Base-by-base conservation (phyloP, 2,888 invertebrate genomes). In the Zygothrica quintamaculata region DNA sequence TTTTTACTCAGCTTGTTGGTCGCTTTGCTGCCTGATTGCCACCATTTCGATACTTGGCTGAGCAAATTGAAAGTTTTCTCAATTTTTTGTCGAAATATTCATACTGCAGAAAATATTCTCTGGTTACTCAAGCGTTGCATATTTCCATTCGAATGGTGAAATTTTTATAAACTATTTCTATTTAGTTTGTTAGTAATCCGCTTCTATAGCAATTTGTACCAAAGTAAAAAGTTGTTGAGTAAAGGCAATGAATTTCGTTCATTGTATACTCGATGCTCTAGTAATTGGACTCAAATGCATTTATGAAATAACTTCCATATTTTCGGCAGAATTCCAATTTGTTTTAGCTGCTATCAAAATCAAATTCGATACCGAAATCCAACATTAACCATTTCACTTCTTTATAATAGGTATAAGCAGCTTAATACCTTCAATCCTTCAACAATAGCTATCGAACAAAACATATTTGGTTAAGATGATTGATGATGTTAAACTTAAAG, bases 51-150 rank as follows among this genome's bases (percentile, higher is more conserved):
- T 71, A 73, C 73, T 73, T 73, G 66, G 59, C 66, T 52, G 56
- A 52, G 65, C 64, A 74, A 84, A 77, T 75, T 75, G 77, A 84
- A 84, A 82, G 70, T 78, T 81, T 78, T 58, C 53, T 51, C 62
- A 66, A 60, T 74, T 77, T 76, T 59, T 57, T 47, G 33, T 39
- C 7, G 13, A 15, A 47, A 55, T 39, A 39, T 61, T 25, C 9
- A 46, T 42, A 18, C 59, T 37, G 56, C 48, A 43, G 53, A n/a
- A n/a, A n/a, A n/a, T n/a, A 31, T 65, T 65, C 34, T 60, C 61
- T 55, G 74, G 66, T 53, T 46, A 76, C 33, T 68, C 48, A 46
- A 43, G 50, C 72, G 50, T 53, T 46, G 59, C 51, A 59, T 46
- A 65, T 64, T 65, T 61, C 64, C 69, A 66, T 48, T 46, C 61